Base-by-base conservation (phyloP, 2,797 vertebrate genomes). In the Anniella stebbinsi region DNA sequence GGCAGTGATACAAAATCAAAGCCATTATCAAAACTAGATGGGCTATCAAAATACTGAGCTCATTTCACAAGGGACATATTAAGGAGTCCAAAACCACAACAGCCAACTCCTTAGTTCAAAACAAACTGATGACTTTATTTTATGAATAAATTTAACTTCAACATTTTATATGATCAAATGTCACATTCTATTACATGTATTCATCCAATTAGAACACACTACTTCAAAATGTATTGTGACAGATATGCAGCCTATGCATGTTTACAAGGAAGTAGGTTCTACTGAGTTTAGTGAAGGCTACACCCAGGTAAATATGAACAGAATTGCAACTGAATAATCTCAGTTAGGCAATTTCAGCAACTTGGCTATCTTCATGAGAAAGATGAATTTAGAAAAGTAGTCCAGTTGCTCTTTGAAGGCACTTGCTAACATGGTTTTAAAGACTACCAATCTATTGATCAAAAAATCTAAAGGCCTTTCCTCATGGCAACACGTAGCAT, bases 311-410 rank as follows among this genome's bases (percentile, higher is more conserved):
- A 75, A 57, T 86, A 25, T 48, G 15, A 72, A 54, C 23, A 54
- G 33, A 41, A 86, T 36, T 41, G 7, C 23, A 45, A 57, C n/a
- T 57, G 11, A 23, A 0, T n/a, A 54, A 54, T n/a, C 69, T 73
- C 10, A 73, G 51, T 67, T 73, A 48, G 54, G 48, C 48, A 73
- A 60, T 76, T 45, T 87, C 57, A 77, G 73, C 60, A 87, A 76
- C 72, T 66, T 87, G 60, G 57, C 57, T 66, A 66, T 66, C 57
- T 63, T 41, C 23, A 30, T 66, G 57, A 57, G 70, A 57, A 77
- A 87, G 86, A 87, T 66, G 33, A 87, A 77, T 66, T 66, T 77
- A 87, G 38, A 77, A 87, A 45, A 87, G 10, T 30, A 60, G 72
- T 21, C 17, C 8, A 82, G 8, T 41, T 82, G n/a, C 45, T 36